phyloP scores from a whole-genome alignment of 2,113 vertebrate genomes.

The Thinocorus orbignyianus region DNA sequence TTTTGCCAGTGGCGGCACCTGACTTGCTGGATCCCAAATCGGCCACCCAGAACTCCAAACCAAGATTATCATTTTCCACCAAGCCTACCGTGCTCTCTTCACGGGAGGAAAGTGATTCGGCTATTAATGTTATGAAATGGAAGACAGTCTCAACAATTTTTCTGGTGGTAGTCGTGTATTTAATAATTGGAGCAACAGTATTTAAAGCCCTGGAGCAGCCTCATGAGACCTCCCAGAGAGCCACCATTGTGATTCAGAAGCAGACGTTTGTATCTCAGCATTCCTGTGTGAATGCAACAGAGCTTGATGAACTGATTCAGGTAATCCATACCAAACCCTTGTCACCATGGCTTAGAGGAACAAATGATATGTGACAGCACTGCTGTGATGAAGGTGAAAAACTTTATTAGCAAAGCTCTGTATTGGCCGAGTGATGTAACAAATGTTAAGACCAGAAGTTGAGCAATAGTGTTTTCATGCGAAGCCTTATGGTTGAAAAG shows the following conservation, averaged over 20 bases:
- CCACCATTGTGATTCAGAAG: conserved; percentile 89
- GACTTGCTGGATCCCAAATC: conserved; percentile 97
- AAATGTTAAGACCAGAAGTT: neutral
- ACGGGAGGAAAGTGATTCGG: conserved; percentile 85
- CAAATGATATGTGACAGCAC: neutral
- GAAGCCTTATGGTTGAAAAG: neutral
- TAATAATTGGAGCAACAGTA: conserved; percentile 94
- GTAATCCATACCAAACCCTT: conserved; percentile 67
- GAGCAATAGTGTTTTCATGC: neutral
- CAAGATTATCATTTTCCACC: conserved; percentile 92
- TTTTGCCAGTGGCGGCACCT: conserved; percentile 93
- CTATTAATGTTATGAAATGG: conserved; percentile 97
- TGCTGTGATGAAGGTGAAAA: neutral
- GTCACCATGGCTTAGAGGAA: neutral
- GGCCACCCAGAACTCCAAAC: conserved; percentile 93
- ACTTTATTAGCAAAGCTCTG: neutral
- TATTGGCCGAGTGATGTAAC: accelerated
- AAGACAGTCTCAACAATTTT: conserved; percentile 98
- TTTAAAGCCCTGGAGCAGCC: conserved; percentile 96
- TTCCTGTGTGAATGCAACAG: conserved; percentile 89
- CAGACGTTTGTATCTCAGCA: conserved; percentile 88
- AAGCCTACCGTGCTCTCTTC: conserved; percentile 87
- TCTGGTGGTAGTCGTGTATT: conserved; percentile 93
- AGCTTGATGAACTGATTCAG: conserved; percentile 95
- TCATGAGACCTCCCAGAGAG: conserved; percentile 88